Percentiles rank a stretch among this genome's conserved stretches.
phyloP scores from a whole-genome alignment of 1,140 invertebrate genomes.

The Dysdera silvatica region DNA sequence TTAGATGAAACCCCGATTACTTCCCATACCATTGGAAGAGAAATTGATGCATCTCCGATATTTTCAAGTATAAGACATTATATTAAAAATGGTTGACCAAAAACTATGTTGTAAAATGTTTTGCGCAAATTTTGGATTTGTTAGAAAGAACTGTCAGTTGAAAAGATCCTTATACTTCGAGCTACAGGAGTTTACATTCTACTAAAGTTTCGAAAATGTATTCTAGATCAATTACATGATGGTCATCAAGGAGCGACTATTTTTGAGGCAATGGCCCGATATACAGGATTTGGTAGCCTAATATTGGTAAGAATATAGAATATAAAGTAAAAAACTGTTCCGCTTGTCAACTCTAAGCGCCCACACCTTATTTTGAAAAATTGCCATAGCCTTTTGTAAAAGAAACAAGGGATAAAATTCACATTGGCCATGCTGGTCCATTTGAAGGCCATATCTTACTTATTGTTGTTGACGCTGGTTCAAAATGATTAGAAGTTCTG shows the following conservation, averaged over 20 bases:
- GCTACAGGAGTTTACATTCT: slow-evolving; percentile 34
- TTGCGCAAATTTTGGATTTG: slow-evolving; percentile 9
- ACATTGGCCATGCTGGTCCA: slow-evolving; percentile 39
- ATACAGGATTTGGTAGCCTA: slow-evolving; percentile 39
- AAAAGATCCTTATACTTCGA: neutral
- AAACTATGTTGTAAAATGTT: neutral
- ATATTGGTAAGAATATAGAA: slow-evolving; percentile 39
- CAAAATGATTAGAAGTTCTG: slow-evolving; percentile 39
- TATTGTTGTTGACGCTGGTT: slow-evolving; percentile 36
- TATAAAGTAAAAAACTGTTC: slow-evolving; percentile 26
- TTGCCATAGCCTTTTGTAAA: slow-evolving; percentile 19
- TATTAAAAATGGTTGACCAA: slow-evolving; percentile 30
- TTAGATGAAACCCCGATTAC: slow-evolving; percentile 15
- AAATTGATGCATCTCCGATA: slow-evolving; percentile 4
- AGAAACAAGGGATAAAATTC: slow-evolving; percentile 36
- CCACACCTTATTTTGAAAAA: slow-evolving; percentile 19
- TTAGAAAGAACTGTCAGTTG: slow-evolving; percentile 1
- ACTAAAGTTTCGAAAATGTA: slow-evolving; percentile 12
- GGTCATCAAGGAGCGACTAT: slow-evolving; percentile 35
- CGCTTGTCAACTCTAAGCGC: slow-evolving; percentile 29
- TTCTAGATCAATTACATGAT: slow-evolving; percentile 36
- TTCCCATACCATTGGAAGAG: slow-evolving; percentile 5
- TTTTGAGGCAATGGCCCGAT: slow-evolving; percentile 39
- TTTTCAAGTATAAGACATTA: slow-evolving; percentile 23
- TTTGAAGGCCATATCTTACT: slow-evolving; percentile 31